phyloP scores from a whole-genome alignment of 1,140 invertebrate species.

The Littorina saxatilis region DNA sequence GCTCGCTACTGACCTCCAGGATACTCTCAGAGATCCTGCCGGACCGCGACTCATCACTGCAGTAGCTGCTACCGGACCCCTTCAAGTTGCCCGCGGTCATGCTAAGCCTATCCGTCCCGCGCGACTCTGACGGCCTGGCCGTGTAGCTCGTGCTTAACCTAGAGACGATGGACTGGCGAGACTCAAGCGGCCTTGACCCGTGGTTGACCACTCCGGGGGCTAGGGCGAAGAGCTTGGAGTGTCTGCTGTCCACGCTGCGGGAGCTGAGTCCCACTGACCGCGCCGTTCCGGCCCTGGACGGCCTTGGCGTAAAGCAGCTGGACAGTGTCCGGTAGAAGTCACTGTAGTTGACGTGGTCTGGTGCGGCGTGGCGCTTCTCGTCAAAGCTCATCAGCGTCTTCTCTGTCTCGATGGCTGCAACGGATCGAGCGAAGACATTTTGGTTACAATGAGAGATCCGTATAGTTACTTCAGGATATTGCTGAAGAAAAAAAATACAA shows the following conservation, averaged over 20 bases:
- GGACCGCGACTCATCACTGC: too few relatives aligned
- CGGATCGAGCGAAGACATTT: neutral
- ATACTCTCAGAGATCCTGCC: neutral
- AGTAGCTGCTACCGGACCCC: too few relatives aligned
- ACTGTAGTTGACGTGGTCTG: slow-evolving; percentile 15
- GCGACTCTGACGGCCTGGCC: too few relatives aligned
- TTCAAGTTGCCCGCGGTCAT: too few relatives aligned
- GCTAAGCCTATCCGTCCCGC: too few relatives aligned
- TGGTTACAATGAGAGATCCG: neutral
- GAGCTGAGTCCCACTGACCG: neutral
- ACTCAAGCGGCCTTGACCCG: neutral
- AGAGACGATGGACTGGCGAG: too few relatives aligned
- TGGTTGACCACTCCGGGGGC: neutral
- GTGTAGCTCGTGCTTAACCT: too few relatives aligned
- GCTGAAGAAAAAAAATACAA: neutral
- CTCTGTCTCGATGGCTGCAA: slow-evolving; percentile 31
- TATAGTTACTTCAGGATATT: neutral
- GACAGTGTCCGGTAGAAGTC: slow-evolving; percentile 20
- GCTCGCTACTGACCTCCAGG: neutral
- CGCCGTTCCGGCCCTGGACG: neutral
- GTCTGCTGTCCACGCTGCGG: neutral
- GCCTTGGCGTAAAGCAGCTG: neutral
- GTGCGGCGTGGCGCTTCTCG: neutral
- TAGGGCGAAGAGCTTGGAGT: neutral
- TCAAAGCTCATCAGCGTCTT: slow-evolving; percentile 21